A percentile compares a stretch with the other conserved stretches of the same genome.
Conservation (phyloP, 2,888 invertebrate species). For the Ennomos fuscantarius region DNA sequence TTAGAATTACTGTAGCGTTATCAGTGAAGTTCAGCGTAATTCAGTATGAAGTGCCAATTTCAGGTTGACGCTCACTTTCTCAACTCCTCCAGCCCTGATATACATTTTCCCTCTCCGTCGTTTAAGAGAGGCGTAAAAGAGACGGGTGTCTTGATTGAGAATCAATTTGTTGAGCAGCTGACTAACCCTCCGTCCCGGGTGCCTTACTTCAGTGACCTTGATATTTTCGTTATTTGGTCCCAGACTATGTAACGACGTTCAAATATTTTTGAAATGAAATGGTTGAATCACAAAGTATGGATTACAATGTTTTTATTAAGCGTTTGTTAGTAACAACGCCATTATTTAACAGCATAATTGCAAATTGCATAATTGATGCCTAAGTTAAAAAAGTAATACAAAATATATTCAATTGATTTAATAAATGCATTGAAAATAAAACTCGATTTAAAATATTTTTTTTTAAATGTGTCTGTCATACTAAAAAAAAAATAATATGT, state of each 20-base stretch:
- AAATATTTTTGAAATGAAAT: too few relatives aligned
- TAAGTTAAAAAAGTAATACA: too few relatives aligned
- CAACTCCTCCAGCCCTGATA: conserved; percentile 8
- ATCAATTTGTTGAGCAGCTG: conserved; percentile 34
- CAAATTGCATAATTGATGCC: too few relatives aligned
- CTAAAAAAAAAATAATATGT: too few relatives aligned
- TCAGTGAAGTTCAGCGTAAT: conserved; percentile 4
- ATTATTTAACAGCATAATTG: too few relatives aligned
- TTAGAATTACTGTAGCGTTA: neutral
- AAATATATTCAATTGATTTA: too few relatives aligned
- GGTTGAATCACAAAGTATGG: too few relatives aligned
- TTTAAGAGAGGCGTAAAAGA: conserved; percentile 21
- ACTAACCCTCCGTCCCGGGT: conserved; percentile 13
- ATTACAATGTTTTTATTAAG: too few relatives aligned
- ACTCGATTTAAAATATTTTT: too few relatives aligned
- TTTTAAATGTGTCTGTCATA: too few relatives aligned
- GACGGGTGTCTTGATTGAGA: conserved; percentile 32
- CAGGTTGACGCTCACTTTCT: conserved; percentile 11
- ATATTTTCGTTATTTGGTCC: conserved; percentile 11
- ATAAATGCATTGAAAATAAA: too few relatives aligned
- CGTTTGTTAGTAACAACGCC: too few relatives aligned
- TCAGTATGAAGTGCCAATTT: conserved; percentile 23
- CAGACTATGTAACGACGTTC: conserved; percentile 4
- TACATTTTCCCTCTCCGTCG: conserved; percentile 13
- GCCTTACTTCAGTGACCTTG: conserved; percentile 15